Evolutionary conservation across 2,113 vertebrate species (phyloP).

Genomic region (Actenoides hombroni): DNA sequence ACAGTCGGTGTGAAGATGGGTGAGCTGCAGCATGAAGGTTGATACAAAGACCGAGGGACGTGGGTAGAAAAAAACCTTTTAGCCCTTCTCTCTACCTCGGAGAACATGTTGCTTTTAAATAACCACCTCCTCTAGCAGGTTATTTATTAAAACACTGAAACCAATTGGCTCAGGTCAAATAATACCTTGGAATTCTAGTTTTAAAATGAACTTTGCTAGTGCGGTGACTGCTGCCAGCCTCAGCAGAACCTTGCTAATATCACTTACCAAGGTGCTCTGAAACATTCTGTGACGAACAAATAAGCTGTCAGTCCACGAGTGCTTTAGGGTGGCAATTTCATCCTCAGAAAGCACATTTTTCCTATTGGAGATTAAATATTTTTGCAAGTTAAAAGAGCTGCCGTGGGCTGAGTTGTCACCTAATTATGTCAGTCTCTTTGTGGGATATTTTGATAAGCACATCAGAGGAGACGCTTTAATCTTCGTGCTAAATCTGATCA

Average conservation of each 20-base stretch:
- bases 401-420: constrained; percentile 65
- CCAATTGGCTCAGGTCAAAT: neutral
- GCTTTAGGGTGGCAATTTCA: neutral
- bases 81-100: neutral
- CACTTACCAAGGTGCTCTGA: neutral
- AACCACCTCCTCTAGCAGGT: neutral
- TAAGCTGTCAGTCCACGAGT: neutral
- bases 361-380: constrained; percentile 52
- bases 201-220: neutral
- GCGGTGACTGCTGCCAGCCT: neutral
- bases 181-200: neutral
- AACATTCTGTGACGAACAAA: neutral
- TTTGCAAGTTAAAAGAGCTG: constrained; percentile 57
- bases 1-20: neutral
- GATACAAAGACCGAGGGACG: neutral
- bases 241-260: neutral
- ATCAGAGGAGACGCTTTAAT: constrained; percentile 22
- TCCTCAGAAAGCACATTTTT: neutral
- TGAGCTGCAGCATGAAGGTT: neutral
- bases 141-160: neutral
- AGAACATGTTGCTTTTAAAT: neutral
- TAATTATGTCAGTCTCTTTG: constrained; percentile 64
- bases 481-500: neutral
- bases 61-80: rapidly evolving
- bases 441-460: constrained; percentile 53